Evolutionary conservation across 1,140 invertebrate genomes (phyloP).

Genomic region (Metaphire vulgaris): DNA sequence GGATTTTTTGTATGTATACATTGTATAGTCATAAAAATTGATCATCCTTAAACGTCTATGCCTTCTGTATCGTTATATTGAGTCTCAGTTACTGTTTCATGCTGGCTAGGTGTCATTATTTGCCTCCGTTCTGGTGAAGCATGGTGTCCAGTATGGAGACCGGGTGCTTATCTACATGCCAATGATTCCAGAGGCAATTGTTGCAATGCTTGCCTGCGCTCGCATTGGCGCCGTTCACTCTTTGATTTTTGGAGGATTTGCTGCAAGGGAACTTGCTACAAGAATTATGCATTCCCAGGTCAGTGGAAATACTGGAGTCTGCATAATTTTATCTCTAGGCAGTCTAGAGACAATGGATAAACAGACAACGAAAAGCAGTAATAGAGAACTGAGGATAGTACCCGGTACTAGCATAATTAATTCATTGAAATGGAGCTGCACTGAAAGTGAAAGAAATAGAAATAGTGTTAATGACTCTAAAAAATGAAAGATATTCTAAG

Average conservation of each 20-base stretch:
- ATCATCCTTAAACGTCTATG: no score
- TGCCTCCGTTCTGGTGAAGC: conserved; percentile 65
- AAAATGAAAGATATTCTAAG: no score
- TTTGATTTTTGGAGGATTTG: conserved; percentile 64
- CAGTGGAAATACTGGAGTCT: conserved; percentile 1
- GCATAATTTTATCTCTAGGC: neutral
- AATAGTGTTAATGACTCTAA: no score
- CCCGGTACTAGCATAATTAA: neutral
- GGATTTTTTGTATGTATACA: no score
- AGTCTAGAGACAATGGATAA: no score
- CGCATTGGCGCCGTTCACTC: conserved; percentile 78
- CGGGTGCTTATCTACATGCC: conserved; percentile 85
- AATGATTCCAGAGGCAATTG: conserved; percentile 75
- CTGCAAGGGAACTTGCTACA: conserved; percentile 65
- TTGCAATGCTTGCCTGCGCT: conserved; percentile 74
- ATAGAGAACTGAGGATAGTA: neutral
- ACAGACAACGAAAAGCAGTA: neutral
- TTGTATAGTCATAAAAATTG: no score
- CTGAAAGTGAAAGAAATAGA: no score
- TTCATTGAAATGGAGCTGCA: no score
- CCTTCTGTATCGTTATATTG: no score
- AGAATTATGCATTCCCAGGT: conserved; percentile 74
- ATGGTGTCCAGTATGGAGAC: conserved; percentile 71
- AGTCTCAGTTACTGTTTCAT: no score
- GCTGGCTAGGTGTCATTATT: conserved; percentile 50